Conservation (phyloP, 2,888 invertebrate species). For the Hemaris fuciformis region DNA sequence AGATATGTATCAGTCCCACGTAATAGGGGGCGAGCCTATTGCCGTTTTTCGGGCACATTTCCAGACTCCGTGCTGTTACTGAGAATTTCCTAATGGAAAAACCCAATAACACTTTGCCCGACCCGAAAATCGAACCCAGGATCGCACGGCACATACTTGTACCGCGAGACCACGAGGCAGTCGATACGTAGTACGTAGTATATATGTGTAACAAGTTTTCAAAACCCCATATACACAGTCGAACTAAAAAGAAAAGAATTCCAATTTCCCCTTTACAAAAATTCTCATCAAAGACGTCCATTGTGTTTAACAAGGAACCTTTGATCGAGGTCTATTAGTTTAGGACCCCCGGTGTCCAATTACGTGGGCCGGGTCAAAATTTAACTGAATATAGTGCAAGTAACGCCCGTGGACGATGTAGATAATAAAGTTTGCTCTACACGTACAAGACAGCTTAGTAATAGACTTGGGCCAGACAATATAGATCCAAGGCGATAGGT, state of each 20-base stretch:
- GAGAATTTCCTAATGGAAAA: no score
- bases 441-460: slow-evolving; percentile 5
- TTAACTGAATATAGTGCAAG: slow-evolving; percentile 9
- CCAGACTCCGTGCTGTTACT: no score
- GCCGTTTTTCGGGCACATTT: no score
- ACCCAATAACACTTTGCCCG: no score
- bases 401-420: not conserved
- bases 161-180: no score
- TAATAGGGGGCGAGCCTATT: no score
- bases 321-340: slow-evolving; percentile 18
- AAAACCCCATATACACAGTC: not conserved
- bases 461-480: not conserved
- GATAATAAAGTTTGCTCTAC: not conserved
- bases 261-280: slow-evolving; percentile 1
- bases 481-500: not conserved
- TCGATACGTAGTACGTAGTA: no score
- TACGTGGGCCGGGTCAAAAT: slow-evolving; percentile 15
- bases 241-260: not conserved
- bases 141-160: no score
- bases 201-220: no score
- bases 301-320: slow-evolving; percentile 14
- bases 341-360: slow-evolving; percentile 15
- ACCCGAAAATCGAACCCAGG: no score
- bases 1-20: no score
- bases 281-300: slow-evolving; percentile 7